Percentiles rank a stretch among this genome's conserved stretches.
Evolutionary conservation across 2,113 vertebrate genomes (phyloP).

Genomic region (Mus spicilegus): DNA sequence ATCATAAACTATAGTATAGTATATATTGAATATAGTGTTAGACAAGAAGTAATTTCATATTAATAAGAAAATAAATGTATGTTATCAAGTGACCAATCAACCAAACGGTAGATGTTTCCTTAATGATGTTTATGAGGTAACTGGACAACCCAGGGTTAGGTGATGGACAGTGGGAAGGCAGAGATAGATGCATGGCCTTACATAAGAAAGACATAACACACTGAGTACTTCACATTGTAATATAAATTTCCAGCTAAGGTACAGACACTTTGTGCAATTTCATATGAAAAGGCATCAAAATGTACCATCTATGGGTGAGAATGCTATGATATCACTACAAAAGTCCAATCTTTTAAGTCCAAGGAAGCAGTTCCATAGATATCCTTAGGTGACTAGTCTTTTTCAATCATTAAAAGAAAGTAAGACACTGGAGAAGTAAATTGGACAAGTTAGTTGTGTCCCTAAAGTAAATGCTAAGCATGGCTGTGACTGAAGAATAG

Average conservation of each 20-base stretch:
- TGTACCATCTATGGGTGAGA: neutral
- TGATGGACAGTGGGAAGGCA: fast-evolving
- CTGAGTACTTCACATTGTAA: neutral
- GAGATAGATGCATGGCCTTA: neutral
- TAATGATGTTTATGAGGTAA: neutral
- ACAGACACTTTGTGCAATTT: neutral
- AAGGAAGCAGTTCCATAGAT: neutral
- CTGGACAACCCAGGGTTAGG: neutral
- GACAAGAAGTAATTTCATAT: neutral
- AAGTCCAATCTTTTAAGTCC: neutral
- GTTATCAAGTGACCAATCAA: neutral
- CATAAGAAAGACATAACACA: neutral
- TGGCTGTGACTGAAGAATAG: neutral
- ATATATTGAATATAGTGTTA: neutral
- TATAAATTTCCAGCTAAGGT: neutral
- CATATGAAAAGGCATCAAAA: neutral
- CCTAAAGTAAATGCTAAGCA: neutral
- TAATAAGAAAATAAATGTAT: neutral
- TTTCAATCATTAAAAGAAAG: neutral
- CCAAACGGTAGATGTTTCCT: neutral
- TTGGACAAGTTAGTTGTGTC: neutral
- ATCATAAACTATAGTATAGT: too few species aligned
- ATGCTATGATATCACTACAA: neutral
- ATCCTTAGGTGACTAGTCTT: neutral
- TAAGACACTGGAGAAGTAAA: neutral